phyloP scores from a whole-genome alignment of 2,797 vertebrate species.

The Melanogrammus aeglefinus region DNA sequence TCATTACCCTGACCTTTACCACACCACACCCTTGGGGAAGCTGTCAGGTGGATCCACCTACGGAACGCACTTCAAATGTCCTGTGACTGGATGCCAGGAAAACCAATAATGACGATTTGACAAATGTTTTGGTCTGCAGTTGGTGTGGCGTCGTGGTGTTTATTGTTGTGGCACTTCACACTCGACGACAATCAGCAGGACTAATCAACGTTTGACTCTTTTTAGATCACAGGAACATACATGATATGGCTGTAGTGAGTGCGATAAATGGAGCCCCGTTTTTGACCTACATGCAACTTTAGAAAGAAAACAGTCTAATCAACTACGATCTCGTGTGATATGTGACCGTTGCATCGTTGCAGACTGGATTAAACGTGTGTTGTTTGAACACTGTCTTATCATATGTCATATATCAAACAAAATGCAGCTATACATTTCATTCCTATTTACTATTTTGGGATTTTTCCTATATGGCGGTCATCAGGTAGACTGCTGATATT shows the following conservation, averaged over 20 bases:
- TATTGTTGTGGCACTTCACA: background rate
- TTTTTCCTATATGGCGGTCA: background rate
- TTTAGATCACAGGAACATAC: background rate
- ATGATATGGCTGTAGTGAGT: background rate
- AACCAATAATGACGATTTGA: background rate
- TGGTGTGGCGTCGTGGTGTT: background rate
- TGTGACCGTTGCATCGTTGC: background rate
- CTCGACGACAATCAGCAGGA: background rate
- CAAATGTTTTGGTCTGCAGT: background rate
- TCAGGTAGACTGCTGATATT: background rate
- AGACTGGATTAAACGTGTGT: background rate
- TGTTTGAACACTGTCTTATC: too few species aligned
- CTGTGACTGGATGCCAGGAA: background rate
- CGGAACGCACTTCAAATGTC: background rate
- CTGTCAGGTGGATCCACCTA: background rate
- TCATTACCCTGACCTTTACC: background rate
- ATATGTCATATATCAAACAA: background rate
- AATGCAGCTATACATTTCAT: background rate
- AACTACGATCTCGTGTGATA: background rate
- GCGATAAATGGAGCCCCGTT: background rate
- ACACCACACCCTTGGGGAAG: background rate
- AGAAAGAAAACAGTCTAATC: background rate
- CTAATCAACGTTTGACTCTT: too few species aligned
- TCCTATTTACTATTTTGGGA: background rate
- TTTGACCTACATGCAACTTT: background rate